Conservation (phyloP, 2,797 vertebrate species). For the Microctenopoma stevenorrisi region DNA sequence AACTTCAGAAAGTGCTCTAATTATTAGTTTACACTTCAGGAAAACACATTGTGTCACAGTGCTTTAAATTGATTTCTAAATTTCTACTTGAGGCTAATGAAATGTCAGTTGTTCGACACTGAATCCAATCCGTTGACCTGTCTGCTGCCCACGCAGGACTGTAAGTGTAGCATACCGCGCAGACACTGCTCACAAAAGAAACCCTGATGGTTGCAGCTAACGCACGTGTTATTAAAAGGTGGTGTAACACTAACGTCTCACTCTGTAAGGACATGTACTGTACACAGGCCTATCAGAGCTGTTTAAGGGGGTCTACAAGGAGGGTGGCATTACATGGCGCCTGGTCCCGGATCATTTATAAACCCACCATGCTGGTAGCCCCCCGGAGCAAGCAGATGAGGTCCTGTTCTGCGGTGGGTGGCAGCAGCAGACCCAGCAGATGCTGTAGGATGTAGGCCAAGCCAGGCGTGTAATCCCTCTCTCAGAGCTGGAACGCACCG, state of each 20-base stretch:
- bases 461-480: slow-evolving; percentile 75
- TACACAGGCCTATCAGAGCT: background rate
- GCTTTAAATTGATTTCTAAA: background rate
- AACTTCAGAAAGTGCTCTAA: background rate
- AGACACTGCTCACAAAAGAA: background rate
- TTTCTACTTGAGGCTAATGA: background rate
- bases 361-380: slow-evolving; percentile 79
- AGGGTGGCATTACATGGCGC: slow-evolving; percentile 68
- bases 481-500: slow-evolving; percentile 63
- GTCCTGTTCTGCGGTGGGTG: slow-evolving; percentile 68
- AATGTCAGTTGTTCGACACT: too few relatives aligned
- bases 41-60: background rate
- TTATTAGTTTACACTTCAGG: slow-evolving; percentile 18
- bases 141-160: background rate
- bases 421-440: slow-evolving; percentile 56
- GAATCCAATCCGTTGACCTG: background rate
- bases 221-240: slow-evolving; percentile 1
- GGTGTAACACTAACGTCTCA: slow-evolving; percentile 16
- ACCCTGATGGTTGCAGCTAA: background rate
- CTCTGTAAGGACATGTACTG: slow-evolving; percentile 1
- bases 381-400: slow-evolving; percentile 49
- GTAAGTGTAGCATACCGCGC: background rate
- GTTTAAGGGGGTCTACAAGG: slow-evolving; percentile 10
- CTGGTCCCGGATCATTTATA: slow-evolving; percentile 80
- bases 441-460: slow-evolving; percentile 71